A percentile compares a stretch with the other conserved stretches of the same genome.
phyloP scores from a whole-genome alignment of 2,797 vertebrate species.

The Helicolenus hilgendorfi region DNA sequence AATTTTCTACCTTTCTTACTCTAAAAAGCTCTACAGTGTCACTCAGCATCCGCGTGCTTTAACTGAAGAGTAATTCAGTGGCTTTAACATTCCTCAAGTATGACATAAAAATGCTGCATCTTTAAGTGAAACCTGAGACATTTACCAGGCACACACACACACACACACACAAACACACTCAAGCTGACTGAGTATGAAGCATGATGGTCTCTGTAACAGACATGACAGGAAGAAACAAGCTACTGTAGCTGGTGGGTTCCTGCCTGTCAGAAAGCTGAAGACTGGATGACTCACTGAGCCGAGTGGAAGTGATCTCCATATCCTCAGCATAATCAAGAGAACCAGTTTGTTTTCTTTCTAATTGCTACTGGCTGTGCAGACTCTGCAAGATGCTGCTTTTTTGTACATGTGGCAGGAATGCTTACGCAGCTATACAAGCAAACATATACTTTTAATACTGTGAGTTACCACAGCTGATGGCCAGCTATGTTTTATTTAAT shows the following conservation, averaged over 20 bases:
- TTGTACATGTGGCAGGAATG: conserved; percentile 14
- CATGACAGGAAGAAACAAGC: conserved; percentile 81
- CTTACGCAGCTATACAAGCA: conserved; percentile 17
- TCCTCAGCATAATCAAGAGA: conserved; percentile 43
- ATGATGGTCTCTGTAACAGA: conserved; percentile 71
- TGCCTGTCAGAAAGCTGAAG: conserved; percentile 61
- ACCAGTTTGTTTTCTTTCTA: conserved; percentile 30
- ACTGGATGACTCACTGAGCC: conserved; percentile 63
- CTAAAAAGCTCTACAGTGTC: background rate
- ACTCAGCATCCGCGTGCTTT: background rate
- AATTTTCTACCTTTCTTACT: background rate
- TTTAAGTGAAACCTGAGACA: conserved; percentile 18
- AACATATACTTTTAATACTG: background rate
- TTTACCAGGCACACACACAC: background rate
- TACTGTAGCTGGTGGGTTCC: conserved; percentile 33
- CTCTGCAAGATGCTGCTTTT: conserved; percentile 25
- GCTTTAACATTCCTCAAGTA: background rate
- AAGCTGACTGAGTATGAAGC: conserved; percentile 14
- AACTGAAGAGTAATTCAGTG: background rate
- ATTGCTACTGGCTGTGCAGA: conserved; percentile 49
- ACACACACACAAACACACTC: background rate
- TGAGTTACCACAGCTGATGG: background rate
- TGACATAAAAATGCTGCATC: background rate
- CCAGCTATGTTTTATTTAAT: conserved; percentile 11
- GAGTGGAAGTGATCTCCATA: conserved; percentile 52